Base-by-base conservation (phyloP, 1,140 invertebrate genomes). In the Drosophila nigromelanica region DNA sequence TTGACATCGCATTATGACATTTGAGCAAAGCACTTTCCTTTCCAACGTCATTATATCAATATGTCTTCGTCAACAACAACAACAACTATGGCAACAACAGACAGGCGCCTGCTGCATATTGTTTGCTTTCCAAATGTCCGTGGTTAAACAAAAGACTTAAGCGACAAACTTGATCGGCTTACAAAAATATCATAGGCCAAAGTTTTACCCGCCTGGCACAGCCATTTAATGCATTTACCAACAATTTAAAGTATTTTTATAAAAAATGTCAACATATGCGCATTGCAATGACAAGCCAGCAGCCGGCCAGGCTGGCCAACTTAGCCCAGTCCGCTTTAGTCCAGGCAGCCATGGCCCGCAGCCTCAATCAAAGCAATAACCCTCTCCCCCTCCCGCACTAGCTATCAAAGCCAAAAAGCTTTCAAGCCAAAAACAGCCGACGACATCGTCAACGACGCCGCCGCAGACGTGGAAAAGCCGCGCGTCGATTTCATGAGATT, bases 211-310 rank as follows among this genome's bases (percentile, higher is more conserved):
- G 50, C 37, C 56, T 55, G 50, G n/a, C 64, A 33, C 50, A 62
- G 61, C 70, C 58, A 73, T 68, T 68, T 68, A 37, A 55, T 80
- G 78, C 78, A 86, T 86, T 82, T 81, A 74, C 74, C 67, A 86
- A 66, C 74, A 72, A 87, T 86, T 86, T 75, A 62, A 86, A 81
- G 66, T 86, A 86, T 86, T 86, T 85, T 73, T 68, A 59, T 60
- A 64, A 59, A 78, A 80, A 83, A 80, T 80, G 81, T 85, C 81
- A 85, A 86, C 81, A 86, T 86, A 86, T 85, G 81, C 78, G 74
- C 81, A 75, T 67, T 80, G 81, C 77, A 74, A 71, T 86, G 81
- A 86, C 77, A 85, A 56, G 63, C 37, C 62, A 71, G 40, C 70
- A 58, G 40, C 33, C 45, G 11, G 48, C 60, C 24, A 52, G 24